phyloP scores from a whole-genome alignment of 2,113 vertebrate genomes.

The Amphiprion percula region DNA sequence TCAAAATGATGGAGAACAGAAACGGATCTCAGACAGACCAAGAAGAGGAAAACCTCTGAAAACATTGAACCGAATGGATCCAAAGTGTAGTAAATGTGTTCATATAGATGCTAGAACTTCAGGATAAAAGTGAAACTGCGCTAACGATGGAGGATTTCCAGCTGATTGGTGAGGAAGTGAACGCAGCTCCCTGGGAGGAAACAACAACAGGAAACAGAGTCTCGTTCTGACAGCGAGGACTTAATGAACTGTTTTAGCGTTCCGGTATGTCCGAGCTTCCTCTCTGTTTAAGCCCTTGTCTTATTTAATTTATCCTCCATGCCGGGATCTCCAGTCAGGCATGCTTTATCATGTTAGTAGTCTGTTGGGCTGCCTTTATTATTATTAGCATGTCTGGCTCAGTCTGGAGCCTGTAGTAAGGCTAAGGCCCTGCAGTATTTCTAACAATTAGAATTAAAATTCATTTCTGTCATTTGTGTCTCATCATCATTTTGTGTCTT shows the following conservation, averaged over 20 bases:
- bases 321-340: slow-evolving; percentile 54
- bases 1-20: too few relatives aligned
- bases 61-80: not conserved
- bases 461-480: too few relatives aligned
- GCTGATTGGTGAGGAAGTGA: slow-evolving; percentile 35
- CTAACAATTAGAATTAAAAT: too few relatives aligned
- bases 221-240: slow-evolving; percentile 28
- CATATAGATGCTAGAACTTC: not conserved
- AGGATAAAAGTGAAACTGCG: not conserved
- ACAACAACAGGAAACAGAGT: slow-evolving; percentile 67
- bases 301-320: slow-evolving; percentile 60
- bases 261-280: slow-evolving; percentile 22
- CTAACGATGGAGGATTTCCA: slow-evolving; percentile 19
- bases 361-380: slow-evolving; percentile 58
- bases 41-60: too few relatives aligned
- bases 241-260: slow-evolving; percentile 31
- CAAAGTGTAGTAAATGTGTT: not conserved
- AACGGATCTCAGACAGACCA: too few relatives aligned
- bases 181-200: slow-evolving; percentile 36
- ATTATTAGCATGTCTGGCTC: slow-evolving; percentile 63
- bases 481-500: too few relatives aligned
- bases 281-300: slow-evolving; percentile 46
- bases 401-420: slow-evolving; percentile 9
- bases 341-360: slow-evolving; percentile 50
- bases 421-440: too few relatives aligned